Conservation (phyloP, 2,888 invertebrate species). For the Mesorhabditis sp. region DNA sequence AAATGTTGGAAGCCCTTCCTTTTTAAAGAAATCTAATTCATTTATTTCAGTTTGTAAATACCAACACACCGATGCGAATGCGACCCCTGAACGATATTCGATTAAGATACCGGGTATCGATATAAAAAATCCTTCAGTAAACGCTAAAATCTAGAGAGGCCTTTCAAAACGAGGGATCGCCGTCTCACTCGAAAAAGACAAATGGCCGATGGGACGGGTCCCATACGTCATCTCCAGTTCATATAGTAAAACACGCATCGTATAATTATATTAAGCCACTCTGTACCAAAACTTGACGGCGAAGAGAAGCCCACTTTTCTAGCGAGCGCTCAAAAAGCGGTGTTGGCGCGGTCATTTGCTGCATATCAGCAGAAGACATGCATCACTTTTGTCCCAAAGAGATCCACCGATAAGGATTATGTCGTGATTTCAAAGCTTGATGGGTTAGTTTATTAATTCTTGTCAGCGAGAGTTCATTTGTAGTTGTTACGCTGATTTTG, state of each 20-base stretch:
- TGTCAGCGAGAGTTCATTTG: neutral
- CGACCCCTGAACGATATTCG: conserved; percentile 5
- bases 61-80: neutral
- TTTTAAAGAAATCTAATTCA: neutral
- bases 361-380: conserved; percentile 69
- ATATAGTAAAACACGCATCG: conserved; percentile 41
- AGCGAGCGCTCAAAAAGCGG: conserved; percentile 52
- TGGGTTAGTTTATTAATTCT: conserved; percentile 34
- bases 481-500: conserved; percentile 75
- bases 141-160: conserved; percentile 26
- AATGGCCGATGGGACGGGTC: conserved; percentile 55
- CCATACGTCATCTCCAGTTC: conserved; percentile 53
- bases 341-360: conserved; percentile 65
- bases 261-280: neutral
- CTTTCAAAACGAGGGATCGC: conserved; percentile 50
- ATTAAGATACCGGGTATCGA: neutral
- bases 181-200: conserved; percentile 47
- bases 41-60: conserved; percentile 1
- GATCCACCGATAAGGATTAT: conserved; percentile 65
- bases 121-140: neutral
- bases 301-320: conserved; percentile 9
- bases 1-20: neutral
- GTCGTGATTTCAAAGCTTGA: conserved; percentile 64
- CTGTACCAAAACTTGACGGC: neutral
- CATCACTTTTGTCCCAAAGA: conserved; percentile 67